phyloP scores from a whole-genome alignment of 2,113 vertebrate genomes.

The Limanda limanda region DNA sequence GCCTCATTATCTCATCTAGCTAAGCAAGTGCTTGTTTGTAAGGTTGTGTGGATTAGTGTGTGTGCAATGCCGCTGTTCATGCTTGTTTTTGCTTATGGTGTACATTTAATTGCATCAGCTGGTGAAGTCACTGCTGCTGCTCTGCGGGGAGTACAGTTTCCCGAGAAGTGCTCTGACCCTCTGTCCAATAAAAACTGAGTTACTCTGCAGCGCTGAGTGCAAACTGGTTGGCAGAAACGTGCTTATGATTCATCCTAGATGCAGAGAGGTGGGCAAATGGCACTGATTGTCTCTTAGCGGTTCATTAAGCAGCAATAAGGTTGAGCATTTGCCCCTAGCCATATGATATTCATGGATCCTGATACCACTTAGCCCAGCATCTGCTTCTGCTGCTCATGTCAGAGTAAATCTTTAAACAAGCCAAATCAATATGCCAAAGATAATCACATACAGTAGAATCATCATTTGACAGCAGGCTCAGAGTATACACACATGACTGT shows the following conservation, averaged over 20 bases:
- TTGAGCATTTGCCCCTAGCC: conserved; percentile 66
- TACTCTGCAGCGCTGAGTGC: conserved; percentile 32
- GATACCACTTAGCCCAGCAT: conserved; percentile 73
- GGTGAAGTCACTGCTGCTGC: conserved; percentile 37
- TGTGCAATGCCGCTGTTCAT: background rate
- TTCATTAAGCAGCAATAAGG: conserved; percentile 75
- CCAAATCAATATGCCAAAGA: conserved; percentile 66
- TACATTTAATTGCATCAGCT: conserved; percentile 57
- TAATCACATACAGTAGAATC: conserved; percentile 41
- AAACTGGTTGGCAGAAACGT: conserved; percentile 12
- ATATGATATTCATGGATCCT: conserved; percentile 71
- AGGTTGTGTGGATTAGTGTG: conserved; percentile 12
- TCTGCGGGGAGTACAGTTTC: conserved; percentile 41
- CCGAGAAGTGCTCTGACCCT: conserved; percentile 44
- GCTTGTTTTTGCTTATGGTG: conserved; percentile 58
- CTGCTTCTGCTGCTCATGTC: conserved; percentile 59
- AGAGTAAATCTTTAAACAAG: conserved; percentile 62
- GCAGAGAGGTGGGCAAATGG: conserved; percentile 60
- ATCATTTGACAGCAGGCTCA: conserved; percentile 36
- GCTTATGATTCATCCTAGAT: conserved; percentile 52
- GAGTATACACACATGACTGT: background rate
- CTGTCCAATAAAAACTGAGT: conserved; percentile 23
- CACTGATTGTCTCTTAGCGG: conserved; percentile 61
- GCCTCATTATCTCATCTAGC: conserved; percentile 68
- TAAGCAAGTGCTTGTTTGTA: conserved; percentile 40